Percentiles rank a stretch among this genome's conserved stretches.
phyloP scores from a whole-genome alignment of 1,140 invertebrate species.

The Apis mellifera region Amel_HAv3.1 CM009932.2:14426001-14426500 shows the following conservation, averaged over 20 bases:
- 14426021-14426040: slow-evolving; percentile 35
- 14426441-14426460: slow-evolving; percentile 29
- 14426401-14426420: slow-evolving; percentile 59
- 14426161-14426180: background rate
- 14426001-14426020: slow-evolving; percentile 50
- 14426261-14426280: slow-evolving; percentile 75
- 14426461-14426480: slow-evolving; percentile 79
- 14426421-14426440: background rate
- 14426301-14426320: slow-evolving; percentile 39
- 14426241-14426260: slow-evolving; percentile 77
- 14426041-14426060: slow-evolving; percentile 18
- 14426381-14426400: slow-evolving; percentile 62
- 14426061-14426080: slow-evolving; percentile 40
- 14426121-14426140: slow-evolving; percentile 74
- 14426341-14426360: slow-evolving; percentile 17
- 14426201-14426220: slow-evolving; percentile 40
- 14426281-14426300: slow-evolving; percentile 73
- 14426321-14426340: slow-evolving; percentile 28
- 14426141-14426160: slow-evolving; percentile 75
- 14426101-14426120: slow-evolving; percentile 72
- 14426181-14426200: background rate
- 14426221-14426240: slow-evolving; percentile 64
- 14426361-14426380: slow-evolving; percentile 27
- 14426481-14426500: slow-evolving; percentile 76
- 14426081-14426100: slow-evolving; percentile 54